Evolutionary conservation across 2,888 invertebrate genomes (phyloP), one percentile per base, ranked within the genome.

Genomic region (Alviniconcha strummeri): DNA sequence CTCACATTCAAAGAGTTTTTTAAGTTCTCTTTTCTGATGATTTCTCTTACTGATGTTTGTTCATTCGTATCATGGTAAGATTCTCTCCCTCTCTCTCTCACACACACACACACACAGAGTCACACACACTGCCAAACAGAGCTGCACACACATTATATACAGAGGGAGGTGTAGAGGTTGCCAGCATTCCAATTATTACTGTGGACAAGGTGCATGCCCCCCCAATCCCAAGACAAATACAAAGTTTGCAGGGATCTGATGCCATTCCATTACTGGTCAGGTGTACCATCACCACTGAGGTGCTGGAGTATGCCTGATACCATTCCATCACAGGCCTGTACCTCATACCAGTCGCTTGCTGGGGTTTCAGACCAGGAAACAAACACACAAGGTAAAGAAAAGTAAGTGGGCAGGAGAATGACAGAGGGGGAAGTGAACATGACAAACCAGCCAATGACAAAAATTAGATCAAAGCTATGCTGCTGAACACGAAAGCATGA

Each of bases 121-220:
- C 72, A 72, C 72, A 72, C 72, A 72, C 72, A 72, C 72, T 36
- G 36, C 19, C 72, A 72, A 19, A 72, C 72, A 72, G 36, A 72
- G 36, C 19, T 36, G 11, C 72, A 72, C 72, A 72, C 72, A 72
- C 36, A 72, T 5, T 54, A 75, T 55, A 13, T 55, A 75, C 75
- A 75, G 17, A 55, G 5, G 15, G 17, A 54, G 15, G 55, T 17
- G 5, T 52, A 55, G 5, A 8, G 55, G 6, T 6, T 4, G 6
- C 9, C 9, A 69, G 69, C 69, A 64, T 4, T 67, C 67, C n/a
- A n/a, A 67, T 17, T 13, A 13, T 11, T 67, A 13, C 67, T 17
- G n/a, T 17, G 67, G 15, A 64, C n/a, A n/a, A 71, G n/a, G 71
- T 71, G n/a, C n/a, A 19, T 71, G 9, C 9, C 71, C 9, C 71